Evolutionary conservation across 2,113 vertebrate genomes (phyloP).

Genomic region (Castor canadensis): DNA sequence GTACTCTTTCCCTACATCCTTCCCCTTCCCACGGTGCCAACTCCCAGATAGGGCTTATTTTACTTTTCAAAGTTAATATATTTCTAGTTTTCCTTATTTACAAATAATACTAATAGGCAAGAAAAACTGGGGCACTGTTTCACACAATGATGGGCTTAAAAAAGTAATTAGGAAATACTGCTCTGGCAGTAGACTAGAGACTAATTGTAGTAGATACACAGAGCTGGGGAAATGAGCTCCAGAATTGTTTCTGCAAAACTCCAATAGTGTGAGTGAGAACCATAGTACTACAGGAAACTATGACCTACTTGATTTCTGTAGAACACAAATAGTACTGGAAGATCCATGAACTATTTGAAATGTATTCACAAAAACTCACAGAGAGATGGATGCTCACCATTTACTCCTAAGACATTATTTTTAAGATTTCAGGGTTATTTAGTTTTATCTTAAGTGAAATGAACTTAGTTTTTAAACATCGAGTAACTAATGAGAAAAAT

Average conservation of each 20-base stretch:
- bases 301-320: background rate
- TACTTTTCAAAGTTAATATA: background rate
- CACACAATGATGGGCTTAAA: background rate
- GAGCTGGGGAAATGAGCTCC: background rate
- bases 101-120: background rate
- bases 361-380: background rate
- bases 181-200: background rate
- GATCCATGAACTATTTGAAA: background rate
- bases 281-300: background rate
- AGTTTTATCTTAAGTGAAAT: slow-evolving; percentile 31
- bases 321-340: background rate
- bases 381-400: background rate
- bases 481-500: slow-evolving; percentile 9
- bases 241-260: background rate
- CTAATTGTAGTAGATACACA: background rate
- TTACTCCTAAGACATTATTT: background rate
- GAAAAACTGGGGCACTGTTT: background rate
- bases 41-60: background rate
- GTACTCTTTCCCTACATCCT: no score
- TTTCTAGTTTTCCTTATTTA: background rate
- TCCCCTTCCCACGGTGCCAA: no score
- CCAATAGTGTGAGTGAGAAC: background rate
- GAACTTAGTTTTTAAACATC: slow-evolving; percentile 14
- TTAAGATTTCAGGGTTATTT: background rate
- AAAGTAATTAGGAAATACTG: background rate